Conservation (phyloP, 2,888 invertebrate genomes). For the Tetranychus truncatus region DNA sequence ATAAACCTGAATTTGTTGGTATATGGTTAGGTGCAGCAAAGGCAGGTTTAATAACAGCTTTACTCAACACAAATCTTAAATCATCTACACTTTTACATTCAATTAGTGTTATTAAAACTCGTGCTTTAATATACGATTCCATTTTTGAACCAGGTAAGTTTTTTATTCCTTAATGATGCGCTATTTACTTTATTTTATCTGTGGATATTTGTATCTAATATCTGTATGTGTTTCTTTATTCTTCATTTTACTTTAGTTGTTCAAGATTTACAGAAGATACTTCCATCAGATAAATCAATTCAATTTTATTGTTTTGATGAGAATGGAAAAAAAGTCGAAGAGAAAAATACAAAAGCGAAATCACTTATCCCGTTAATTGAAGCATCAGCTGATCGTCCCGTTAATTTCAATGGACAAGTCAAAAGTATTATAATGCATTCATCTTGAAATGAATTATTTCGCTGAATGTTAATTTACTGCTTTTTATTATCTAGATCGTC, state of each 20-base stretch:
- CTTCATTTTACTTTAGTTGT: neutral
- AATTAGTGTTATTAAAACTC: slow-evolving; percentile 61
- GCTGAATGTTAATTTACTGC: too few relatives aligned
- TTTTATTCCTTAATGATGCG: too few relatives aligned
- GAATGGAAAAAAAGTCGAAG: too few relatives aligned
- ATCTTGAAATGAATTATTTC: too few relatives aligned
- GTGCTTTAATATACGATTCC: slow-evolving; percentile 49
- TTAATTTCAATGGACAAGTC: neutral
- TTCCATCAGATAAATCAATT: neutral
- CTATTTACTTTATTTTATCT: too few relatives aligned
- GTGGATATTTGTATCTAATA: neutral
- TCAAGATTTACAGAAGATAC: neutral
- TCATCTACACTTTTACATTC: slow-evolving; percentile 67
- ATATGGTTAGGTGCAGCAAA: slow-evolving; percentile 84
- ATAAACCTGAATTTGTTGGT: slow-evolving; percentile 71
- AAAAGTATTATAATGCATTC: neutral
- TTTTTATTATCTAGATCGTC: slow-evolving; percentile 24
- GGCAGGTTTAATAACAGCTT: slow-evolving; percentile 52
- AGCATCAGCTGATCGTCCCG: neutral
- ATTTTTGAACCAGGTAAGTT: neutral
- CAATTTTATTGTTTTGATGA: neutral
- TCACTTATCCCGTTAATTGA: neutral
- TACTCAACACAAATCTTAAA: slow-evolving; percentile 81
- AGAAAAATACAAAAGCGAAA: too few relatives aligned
- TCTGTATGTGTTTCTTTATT: neutral